A percentile compares a stretch with the other conserved stretches of the same genome.
phyloP scores from a whole-genome alignment of 2,113 vertebrate species.

The Mustelus asterias region DNA sequence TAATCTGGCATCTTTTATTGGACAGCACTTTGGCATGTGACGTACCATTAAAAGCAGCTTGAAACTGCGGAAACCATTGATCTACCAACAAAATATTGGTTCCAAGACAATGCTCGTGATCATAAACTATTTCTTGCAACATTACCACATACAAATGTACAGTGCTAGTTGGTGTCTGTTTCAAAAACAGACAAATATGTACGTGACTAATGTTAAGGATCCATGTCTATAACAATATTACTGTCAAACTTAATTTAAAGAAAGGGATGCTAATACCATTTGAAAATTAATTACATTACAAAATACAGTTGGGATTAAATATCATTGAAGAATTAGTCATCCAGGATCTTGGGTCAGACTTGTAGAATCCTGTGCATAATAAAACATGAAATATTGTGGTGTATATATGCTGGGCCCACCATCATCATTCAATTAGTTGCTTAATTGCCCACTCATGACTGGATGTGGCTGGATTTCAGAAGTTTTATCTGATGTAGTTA shows the following conservation, averaged over 20 bases:
- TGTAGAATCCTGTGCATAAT: constrained; percentile 14
- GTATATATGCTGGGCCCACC: too few species aligned
- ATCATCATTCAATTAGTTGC: too few species aligned
- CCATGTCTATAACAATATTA: not conserved
- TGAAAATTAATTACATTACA: not conserved
- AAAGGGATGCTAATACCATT: not conserved
- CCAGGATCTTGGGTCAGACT: not conserved
- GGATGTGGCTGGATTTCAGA: too few species aligned
- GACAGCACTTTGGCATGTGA: not conserved
- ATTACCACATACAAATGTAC: not conserved
- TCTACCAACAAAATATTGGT: not conserved
- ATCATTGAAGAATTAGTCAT: not conserved
- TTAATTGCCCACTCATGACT: too few species aligned
- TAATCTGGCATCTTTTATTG: not conserved
- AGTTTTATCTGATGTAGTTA: too few species aligned
- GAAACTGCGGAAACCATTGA: not conserved
- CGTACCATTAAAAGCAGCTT: not conserved
- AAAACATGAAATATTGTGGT: not conserved
- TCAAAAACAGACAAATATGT: not conserved
- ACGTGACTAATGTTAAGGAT: not conserved
- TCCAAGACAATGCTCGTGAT: not conserved
- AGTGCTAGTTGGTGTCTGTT: not conserved
- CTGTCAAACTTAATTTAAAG: not conserved
- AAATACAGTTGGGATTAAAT: not conserved
- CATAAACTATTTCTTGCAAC: not conserved